Evolutionary conservation across 2,797 vertebrate genomes (phyloP).

Genomic region (Sparus aurata): DNA sequence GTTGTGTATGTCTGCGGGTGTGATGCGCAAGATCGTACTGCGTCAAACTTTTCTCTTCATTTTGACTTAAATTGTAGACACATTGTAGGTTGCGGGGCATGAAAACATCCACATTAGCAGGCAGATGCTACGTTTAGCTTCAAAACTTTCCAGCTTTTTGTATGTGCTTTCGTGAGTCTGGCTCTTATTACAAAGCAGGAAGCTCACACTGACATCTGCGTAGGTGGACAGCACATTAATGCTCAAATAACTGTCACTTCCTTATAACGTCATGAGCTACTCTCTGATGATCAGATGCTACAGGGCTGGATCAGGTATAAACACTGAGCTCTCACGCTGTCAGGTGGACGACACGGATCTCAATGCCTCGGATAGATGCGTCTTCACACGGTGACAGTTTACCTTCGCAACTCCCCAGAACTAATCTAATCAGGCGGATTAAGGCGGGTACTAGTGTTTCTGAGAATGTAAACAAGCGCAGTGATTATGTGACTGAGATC

Average conservation of each 20-base stretch:
- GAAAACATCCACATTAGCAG: background rate
- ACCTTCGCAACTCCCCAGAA: background rate
- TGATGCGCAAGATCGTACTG: background rate
- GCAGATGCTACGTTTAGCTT: background rate
- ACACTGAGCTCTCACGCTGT: background rate
- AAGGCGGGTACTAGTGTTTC: background rate
- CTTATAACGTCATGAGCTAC: background rate
- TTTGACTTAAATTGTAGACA: background rate
- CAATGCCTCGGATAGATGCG: background rate
- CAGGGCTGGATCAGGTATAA: background rate
- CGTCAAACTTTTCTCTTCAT: background rate
- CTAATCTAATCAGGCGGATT: background rate
- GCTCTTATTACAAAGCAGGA: conserved; percentile 15
- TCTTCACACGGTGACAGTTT: background rate
- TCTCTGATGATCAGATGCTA: background rate
- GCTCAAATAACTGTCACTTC: conserved; percentile 19
- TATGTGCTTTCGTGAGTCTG: background rate
- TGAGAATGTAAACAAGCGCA: conserved; percentile 24
- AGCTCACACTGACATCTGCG: background rate
- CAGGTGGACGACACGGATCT: background rate
- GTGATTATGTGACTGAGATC: conserved; percentile 27
- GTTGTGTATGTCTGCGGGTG: conserved; percentile 3
- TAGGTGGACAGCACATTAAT: conserved; percentile 3
- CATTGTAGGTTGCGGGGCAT: background rate
- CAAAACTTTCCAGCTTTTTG: conserved; percentile 8